Percentiles rank a stretch among this genome's conserved stretches.
phyloP scores from a whole-genome alignment of 2,888 invertebrate species.

The Asteroscopus sphinx region DNA sequence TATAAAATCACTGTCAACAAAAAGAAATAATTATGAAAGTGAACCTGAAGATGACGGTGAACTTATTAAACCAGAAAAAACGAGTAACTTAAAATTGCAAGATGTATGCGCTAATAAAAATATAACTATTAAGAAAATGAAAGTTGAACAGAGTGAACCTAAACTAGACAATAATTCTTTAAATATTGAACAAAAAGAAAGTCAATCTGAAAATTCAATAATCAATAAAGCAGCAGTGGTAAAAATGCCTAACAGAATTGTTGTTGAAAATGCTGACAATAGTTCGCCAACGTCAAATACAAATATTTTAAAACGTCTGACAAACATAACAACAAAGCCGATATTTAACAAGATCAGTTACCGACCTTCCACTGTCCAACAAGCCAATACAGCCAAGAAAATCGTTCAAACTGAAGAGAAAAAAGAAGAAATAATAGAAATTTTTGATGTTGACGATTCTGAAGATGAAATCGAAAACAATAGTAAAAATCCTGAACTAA shows the following conservation, averaged over 20 bases:
- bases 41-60: constrained; percentile 41
- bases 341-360: constrained; percentile 30
- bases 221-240: constrained; percentile 1
- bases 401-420: constrained; percentile 54
- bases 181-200: not conserved
- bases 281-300: constrained; percentile 23
- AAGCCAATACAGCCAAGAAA: constrained; percentile 57
- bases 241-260: constrained; percentile 5
- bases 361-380: constrained; percentile 20
- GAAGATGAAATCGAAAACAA: constrained; percentile 72
- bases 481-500: constrained; percentile 30
- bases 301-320: constrained; percentile 35
- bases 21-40: constrained; percentile 45
- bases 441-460: constrained; percentile 83
- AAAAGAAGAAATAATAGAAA: constrained; percentile 76
- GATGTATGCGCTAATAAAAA: constrained; percentile 30
- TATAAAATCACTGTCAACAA: constrained; percentile 63
- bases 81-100: constrained; percentile 16
- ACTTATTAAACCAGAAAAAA: constrained; percentile 16
- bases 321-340: constrained; percentile 50
- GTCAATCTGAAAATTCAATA: constrained; percentile 1
- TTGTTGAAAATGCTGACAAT: constrained; percentile 19
- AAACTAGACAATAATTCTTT: constrained; percentile 4
- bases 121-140: constrained; percentile 39
- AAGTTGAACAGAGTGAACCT: constrained; percentile 27